Percentiles rank a stretch among this genome's conserved stretches.
Evolutionary conservation across 1,140 invertebrate species (phyloP).

Genomic region (Wasmannia auropunctata): DNA sequence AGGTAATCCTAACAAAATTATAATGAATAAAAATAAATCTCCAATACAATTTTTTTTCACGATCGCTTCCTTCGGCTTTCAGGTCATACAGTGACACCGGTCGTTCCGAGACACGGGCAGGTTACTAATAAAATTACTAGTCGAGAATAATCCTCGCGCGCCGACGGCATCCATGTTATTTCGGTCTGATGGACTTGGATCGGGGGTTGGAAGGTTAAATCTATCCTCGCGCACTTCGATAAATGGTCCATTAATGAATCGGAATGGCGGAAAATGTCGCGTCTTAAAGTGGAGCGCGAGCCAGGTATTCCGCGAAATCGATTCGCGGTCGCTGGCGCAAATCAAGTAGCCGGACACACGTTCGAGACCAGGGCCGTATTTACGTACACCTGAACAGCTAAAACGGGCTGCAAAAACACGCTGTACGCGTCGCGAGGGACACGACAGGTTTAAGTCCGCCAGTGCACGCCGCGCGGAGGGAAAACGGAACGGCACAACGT

Average conservation of each 20-base stretch:
- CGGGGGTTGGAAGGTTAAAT: conserved; percentile 23
- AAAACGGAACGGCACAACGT: conserved; percentile 59
- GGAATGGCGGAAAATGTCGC: conserved; percentile 37
- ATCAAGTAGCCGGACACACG: conserved; percentile 36
- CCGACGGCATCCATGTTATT: conserved; percentile 23
- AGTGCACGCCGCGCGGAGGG: neutral
- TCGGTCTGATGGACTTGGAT: conserved; percentile 30
- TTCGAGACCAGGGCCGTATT: conserved; percentile 33
- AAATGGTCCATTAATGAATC: conserved; percentile 41
- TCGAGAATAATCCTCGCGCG: conserved; percentile 34
- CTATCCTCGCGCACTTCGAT: conserved; percentile 6
- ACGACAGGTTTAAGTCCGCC: neutral
- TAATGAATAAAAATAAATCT: conserved; percentile 8
- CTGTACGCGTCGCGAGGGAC: neutral
- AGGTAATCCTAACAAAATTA: neutral
- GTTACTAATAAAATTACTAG: conserved; percentile 40
- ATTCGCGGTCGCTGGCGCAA: conserved; percentile 61
- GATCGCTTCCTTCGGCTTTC: conserved; percentile 8
- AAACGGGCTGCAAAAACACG: neutral
- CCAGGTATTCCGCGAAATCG: conserved; percentile 67
- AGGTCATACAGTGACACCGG: conserved; percentile 26
- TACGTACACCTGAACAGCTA: neutral
- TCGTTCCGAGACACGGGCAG: conserved; percentile 12
- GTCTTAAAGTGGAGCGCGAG: conserved; percentile 59
- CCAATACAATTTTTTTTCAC: neutral